A percentile compares a stretch with the other conserved stretches of the same genome.
Conservation (phyloP, 2,797 vertebrate genomes). For the Euthynnus affinis region DNA sequence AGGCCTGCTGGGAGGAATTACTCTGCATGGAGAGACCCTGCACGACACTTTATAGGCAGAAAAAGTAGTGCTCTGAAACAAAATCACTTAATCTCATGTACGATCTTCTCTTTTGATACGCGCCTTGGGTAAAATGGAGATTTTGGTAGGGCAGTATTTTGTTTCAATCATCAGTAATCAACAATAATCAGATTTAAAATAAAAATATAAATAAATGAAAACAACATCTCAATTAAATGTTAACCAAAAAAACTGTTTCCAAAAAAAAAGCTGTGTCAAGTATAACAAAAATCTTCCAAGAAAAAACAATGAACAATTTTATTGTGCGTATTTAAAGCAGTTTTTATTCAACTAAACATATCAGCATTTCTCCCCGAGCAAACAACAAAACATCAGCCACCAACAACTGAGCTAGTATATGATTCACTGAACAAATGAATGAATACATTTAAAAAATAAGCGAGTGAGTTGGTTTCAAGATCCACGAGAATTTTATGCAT, state of each 20-base stretch:
- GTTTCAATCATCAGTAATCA: too few species aligned
- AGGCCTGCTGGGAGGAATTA: constrained; percentile 39
- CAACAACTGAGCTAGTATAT: background rate
- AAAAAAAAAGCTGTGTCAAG: too few species aligned
- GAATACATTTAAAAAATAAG: background rate
- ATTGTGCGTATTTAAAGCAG: too few species aligned
- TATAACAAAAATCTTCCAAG: too few species aligned
- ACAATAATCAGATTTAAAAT: too few species aligned
- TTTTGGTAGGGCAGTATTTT: constrained; percentile 1
- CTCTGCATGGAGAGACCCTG: constrained; percentile 18
- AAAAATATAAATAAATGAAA: too few species aligned
- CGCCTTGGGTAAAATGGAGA: background rate
- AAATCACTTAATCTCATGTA: background rate
- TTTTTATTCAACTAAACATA: too few species aligned
- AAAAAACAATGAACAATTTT: too few species aligned
- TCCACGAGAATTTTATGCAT: background rate
- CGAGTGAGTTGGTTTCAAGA: background rate
- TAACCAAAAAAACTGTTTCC: background rate
- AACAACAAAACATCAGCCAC: too few species aligned
- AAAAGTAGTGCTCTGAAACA: background rate
- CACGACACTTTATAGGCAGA: background rate
- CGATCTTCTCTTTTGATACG: background rate
- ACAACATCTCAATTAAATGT: background rate
- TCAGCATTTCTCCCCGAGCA: too few species aligned
- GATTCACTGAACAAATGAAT: too few species aligned